Conservation (phyloP, 2,113 vertebrate genomes). For the Myrmecobius fasciatus region DNA sequence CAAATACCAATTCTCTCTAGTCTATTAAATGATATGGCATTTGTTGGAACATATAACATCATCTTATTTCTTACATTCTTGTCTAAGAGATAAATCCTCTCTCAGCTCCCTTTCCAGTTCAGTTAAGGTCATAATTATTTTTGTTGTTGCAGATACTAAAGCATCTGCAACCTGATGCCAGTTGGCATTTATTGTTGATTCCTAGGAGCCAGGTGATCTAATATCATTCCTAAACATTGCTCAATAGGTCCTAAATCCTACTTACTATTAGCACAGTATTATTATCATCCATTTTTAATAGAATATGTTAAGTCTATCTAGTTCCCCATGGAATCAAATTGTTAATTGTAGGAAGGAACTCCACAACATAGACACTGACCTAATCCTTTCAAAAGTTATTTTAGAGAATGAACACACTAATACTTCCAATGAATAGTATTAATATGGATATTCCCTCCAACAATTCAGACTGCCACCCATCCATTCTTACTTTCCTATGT, state of each 20-base stretch:
- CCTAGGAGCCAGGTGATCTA: not conserved
- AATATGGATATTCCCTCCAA: not conserved
- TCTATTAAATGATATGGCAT: not conserved
- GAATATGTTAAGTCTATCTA: not conserved
- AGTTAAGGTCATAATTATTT: not conserved
- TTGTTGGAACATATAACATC: not conserved
- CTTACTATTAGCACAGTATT: not conserved
- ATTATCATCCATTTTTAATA: not conserved
- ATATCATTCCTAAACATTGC: not conserved
- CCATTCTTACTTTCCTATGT: not conserved
- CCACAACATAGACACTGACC: not conserved
- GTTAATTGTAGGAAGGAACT: not conserved
- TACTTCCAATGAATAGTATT: not conserved
- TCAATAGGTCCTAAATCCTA: not conserved
- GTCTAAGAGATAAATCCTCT: not conserved
- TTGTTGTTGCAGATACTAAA: not conserved
- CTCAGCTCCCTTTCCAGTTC: not conserved
- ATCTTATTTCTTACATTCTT: not conserved
- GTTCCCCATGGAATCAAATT: not conserved
- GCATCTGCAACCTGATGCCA: not conserved
- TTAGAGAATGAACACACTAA: not conserved
- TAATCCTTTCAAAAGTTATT: not conserved
- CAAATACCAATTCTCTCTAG: not conserved
- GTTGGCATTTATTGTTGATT: not conserved
- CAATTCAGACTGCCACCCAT: not conserved